Evolutionary conservation across 2,113 vertebrate species (phyloP).

Genomic region (Strix aluco): DNA sequence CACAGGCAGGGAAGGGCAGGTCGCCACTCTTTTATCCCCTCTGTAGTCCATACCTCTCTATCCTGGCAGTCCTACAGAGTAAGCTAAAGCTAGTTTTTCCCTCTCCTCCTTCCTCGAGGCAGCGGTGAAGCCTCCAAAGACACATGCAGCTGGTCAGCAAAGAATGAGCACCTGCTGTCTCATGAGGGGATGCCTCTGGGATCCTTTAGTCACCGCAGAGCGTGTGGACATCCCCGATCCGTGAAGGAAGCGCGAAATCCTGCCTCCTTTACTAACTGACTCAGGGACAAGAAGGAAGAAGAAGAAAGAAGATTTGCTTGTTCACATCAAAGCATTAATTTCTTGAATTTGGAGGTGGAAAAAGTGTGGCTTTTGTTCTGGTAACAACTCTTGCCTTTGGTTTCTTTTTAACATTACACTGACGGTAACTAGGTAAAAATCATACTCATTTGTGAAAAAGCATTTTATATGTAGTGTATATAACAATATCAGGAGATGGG

Average conservation of each 20-base stretch:
- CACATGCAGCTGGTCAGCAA: fast-evolving
- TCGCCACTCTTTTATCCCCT: not conserved
- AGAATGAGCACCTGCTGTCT: not conserved
- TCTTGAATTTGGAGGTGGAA: not conserved
- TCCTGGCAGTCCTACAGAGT: not conserved
- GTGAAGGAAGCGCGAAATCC: fast-evolving
- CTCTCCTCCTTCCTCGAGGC: not conserved
- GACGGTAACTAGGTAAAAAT: slow-evolving; percentile 53
- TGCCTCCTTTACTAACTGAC: not conserved
- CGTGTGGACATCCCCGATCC: fast-evolving
- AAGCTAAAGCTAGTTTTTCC: not conserved
- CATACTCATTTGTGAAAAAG: slow-evolving; percentile 54
- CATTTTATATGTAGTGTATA: slow-evolving; percentile 36
- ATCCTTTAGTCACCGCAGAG: not conserved
- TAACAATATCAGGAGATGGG: slow-evolving; percentile 35
- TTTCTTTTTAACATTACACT: not conserved
- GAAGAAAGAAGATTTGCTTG: not conserved
- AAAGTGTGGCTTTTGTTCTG: slow-evolving; percentile 16
- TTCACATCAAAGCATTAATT: not conserved
- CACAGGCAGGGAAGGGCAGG: not conserved
- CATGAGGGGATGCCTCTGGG: not conserved
- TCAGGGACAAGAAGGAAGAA: not conserved
- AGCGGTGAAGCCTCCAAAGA: not conserved
- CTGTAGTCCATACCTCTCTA: not conserved
- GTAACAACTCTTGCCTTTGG: not conserved